Conservation (phyloP, 2,113 vertebrate genomes). For the Zosterops pallidus region DNA sequence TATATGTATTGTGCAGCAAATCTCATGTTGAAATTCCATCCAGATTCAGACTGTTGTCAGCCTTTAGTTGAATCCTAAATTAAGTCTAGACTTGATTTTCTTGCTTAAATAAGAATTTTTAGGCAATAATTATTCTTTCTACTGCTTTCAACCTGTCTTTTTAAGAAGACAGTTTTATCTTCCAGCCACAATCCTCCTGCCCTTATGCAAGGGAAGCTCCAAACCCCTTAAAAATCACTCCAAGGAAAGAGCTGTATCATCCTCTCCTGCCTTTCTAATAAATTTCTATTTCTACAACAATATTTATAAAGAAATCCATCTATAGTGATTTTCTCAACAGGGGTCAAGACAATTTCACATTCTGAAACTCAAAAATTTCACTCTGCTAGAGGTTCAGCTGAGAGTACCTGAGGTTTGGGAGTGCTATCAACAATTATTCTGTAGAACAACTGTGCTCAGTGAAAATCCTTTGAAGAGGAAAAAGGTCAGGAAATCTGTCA, state of each 20-base stretch:
- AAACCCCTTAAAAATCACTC: background rate
- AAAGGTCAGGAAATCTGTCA: constrained; percentile 15
- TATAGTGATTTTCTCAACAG: background rate
- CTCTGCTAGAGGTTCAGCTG: background rate
- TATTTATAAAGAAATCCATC: background rate
- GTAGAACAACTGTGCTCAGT: accelerated
- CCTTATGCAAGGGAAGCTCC: background rate
- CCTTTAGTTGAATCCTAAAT: background rate
- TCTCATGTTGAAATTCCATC: background rate
- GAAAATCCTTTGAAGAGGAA: background rate
- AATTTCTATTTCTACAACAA: background rate
- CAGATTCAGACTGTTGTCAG: background rate
- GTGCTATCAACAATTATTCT: background rate
- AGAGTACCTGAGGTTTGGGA: background rate
- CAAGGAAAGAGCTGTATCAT: background rate
- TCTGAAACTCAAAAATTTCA: background rate
- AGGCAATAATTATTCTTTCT: background rate
- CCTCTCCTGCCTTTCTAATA: background rate
- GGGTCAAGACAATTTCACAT: constrained; percentile 5
- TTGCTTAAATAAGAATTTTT: background rate
- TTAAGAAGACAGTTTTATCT: background rate
- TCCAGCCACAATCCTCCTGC: background rate
- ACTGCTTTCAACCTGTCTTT: background rate
- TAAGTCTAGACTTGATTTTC: background rate
- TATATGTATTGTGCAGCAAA: background rate